A percentile compares a stretch with the other conserved stretches of the same genome.
Evolutionary conservation across 2,888 invertebrate genomes (phyloP).

Genomic region (Ophioninae sp.): DNA sequence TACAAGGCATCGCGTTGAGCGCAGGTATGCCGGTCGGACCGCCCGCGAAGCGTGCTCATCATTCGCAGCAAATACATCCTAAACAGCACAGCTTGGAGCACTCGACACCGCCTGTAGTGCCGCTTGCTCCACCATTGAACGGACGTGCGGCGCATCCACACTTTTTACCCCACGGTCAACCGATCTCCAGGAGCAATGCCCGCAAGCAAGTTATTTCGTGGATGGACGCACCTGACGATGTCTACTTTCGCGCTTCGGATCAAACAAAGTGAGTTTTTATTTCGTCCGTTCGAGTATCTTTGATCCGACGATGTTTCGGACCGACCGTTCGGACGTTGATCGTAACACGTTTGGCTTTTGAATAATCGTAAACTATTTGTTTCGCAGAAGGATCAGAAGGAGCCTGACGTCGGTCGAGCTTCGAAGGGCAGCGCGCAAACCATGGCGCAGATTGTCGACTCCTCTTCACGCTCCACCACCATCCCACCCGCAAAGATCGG

Average conservation of each 20-base stretch:
- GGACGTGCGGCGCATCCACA: conserved; percentile 78
- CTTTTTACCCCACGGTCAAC: conserved; percentile 80
- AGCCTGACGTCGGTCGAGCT: conserved; percentile 90
- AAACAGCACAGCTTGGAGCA: conserved; percentile 77
- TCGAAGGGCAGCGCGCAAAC: conserved; percentile 92
- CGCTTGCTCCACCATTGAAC: conserved; percentile 77
- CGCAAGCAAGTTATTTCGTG: conserved; percentile 97
- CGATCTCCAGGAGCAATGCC: conserved; percentile 88
- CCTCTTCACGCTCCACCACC: conserved; percentile 73
- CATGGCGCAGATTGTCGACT: conserved; percentile 86
- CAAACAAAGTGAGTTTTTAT: conserved; percentile 89
- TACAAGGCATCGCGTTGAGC: conserved; percentile 77
- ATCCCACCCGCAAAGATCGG: conserved; percentile 74
- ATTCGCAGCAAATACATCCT: conserved; percentile 74
- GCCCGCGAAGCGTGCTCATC: conserved; percentile 87
- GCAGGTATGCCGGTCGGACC: conserved; percentile 81
- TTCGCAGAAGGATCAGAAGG: conserved; percentile 90
- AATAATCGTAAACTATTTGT: conserved; percentile 26
- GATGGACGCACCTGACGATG: conserved; percentile 99
- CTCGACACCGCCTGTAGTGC: conserved; percentile 71
- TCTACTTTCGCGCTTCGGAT: conserved; percentile 96
- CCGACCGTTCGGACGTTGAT: too few relatives aligned
- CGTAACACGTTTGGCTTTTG: not conserved
- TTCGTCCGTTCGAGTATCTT: not conserved
- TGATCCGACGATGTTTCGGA: not conserved